Evolutionary conservation across 2,888 invertebrate genomes (phyloP).

Genomic region (Psylliodes chrysocephalus): DNA sequence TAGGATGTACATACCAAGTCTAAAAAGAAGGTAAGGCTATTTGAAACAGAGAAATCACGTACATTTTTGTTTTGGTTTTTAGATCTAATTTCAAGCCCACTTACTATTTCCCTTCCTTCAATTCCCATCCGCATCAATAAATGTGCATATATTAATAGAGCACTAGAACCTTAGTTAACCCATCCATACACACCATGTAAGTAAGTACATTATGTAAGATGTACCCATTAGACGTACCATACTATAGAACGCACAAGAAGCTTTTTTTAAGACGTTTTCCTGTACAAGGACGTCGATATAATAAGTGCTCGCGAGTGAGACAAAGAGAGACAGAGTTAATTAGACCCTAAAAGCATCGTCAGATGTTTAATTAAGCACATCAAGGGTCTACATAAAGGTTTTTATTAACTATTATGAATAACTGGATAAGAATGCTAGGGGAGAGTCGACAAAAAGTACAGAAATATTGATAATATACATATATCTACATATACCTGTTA

Average conservation of each 20-base stretch:
- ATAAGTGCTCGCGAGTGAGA: background rate
- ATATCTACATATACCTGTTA: too few relatives aligned
- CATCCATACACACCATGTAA: constrained; percentile 9
- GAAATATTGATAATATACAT: too few relatives aligned
- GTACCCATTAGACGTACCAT: constrained; percentile 5
- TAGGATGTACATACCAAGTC: too few relatives aligned
- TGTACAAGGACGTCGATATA: background rate
- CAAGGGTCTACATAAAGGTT: background rate
- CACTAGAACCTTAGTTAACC: constrained; percentile 36
- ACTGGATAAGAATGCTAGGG: background rate
- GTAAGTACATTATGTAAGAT: constrained; percentile 1
- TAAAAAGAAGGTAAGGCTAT: too few relatives aligned
- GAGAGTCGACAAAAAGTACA: too few relatives aligned
- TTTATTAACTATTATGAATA: background rate
- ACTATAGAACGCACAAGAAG: constrained; percentile 20
- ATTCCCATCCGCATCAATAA: constrained; percentile 19
- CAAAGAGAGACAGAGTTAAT: constrained; percentile 12
- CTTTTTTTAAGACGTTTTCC: constrained; percentile 13
- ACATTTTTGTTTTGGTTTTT: too few relatives aligned
- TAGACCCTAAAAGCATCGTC: constrained; percentile 16
- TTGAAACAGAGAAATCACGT: too few relatives aligned
- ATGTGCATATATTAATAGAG: constrained; percentile 30
- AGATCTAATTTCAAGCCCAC: constrained; percentile 3
- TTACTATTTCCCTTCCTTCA: constrained; percentile 16
- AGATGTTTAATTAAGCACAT: constrained; percentile 3